Base-by-base conservation (phyloP, 2,888 invertebrate genomes). In the Eupsilia transversa region DNA sequence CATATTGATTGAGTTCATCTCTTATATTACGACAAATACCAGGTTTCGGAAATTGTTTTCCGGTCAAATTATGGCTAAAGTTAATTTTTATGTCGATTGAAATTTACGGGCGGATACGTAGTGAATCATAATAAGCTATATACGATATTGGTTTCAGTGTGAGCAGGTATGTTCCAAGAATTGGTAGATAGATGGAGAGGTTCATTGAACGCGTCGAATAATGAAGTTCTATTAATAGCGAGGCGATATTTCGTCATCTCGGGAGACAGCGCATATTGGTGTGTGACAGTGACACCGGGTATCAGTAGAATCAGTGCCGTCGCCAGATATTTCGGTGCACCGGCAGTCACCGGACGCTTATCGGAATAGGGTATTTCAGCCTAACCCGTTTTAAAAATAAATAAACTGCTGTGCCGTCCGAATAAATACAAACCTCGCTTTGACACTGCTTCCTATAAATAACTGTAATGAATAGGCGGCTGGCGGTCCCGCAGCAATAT, bases 361-460 rank as follows among this genome's bases (percentile, higher is more conserved):
- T 95, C 95, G 93, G 91, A 89, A 92, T 88, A 90, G 92, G 91
- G 90, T 93, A 94, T 94, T 95, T 95, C 91, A 92, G 91, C 91
- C 91, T 90, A 93, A 95, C 94, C 91, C 92, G 94, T 94, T 95
- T 92, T 91, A 93, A 94, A 95, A 95, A 95, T 94, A 96, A 96
- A 95, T 93, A 95, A 95, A 94, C 93, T 89, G 92, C 89, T 92
- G 90, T 91, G 91, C 84, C 93, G 93, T 94, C 93, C 94, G 94
- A 94, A 94, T 95, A 95, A 94, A 95, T 94, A 95, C 94, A 93
- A 93, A 92, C 92, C 93, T 89, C 92, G 92, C 92, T 95, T 95
- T 95, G 95, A 95, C 95, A 96, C 92, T 92, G 94, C 92, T 93
- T 90, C 93, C 95, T 95, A 96, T 96, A 95, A 96, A 96, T 96